A percentile compares a stretch with the other conserved stretches of the same genome.
Evolutionary conservation across 37 sponge, comb jelly and placozoan genomes (phyloP).

Genomic region (Dysidea cf. avara): DNA sequence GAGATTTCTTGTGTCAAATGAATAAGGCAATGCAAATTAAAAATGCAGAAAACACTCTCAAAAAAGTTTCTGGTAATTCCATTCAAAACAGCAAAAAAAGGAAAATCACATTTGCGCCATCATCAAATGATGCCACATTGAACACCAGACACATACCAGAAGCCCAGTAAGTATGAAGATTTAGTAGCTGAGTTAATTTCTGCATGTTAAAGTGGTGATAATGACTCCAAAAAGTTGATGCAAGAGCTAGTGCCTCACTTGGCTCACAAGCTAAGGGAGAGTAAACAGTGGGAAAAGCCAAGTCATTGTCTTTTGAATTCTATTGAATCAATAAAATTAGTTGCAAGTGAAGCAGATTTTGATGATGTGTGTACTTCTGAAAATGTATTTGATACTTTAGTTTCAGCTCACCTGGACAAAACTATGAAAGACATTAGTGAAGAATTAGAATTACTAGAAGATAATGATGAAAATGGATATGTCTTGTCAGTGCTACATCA

Average conservation of each 20-base stretch:
- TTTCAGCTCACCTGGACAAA: too few relatives aligned
- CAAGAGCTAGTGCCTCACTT: background rate
- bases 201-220: background rate
- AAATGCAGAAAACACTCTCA: slow-evolving; percentile 13
- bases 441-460: too few relatives aligned
- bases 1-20: slow-evolving; percentile 9
- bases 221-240: slow-evolving; percentile 3
- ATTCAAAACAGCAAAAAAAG: background rate
- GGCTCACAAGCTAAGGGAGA: background rate
- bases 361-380: too few relatives aligned
- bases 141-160: too few relatives aligned
- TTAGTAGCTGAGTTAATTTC: background rate
- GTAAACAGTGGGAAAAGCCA: background rate
- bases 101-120: slow-evolving; percentile 5
- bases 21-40: slow-evolving; percentile 14
- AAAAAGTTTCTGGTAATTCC: background rate
- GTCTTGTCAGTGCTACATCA: too few relatives aligned
- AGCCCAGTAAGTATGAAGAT: too few relatives aligned
- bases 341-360: too few relatives aligned
- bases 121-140: background rate
- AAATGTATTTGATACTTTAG: too few relatives aligned
- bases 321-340: too few relatives aligned
- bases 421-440: too few relatives aligned
- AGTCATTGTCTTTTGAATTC: too few relatives aligned
- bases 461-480: too few relatives aligned